Conservation (phyloP, 2,113 vertebrate species). For the Phyllostomus discolor region DNA sequence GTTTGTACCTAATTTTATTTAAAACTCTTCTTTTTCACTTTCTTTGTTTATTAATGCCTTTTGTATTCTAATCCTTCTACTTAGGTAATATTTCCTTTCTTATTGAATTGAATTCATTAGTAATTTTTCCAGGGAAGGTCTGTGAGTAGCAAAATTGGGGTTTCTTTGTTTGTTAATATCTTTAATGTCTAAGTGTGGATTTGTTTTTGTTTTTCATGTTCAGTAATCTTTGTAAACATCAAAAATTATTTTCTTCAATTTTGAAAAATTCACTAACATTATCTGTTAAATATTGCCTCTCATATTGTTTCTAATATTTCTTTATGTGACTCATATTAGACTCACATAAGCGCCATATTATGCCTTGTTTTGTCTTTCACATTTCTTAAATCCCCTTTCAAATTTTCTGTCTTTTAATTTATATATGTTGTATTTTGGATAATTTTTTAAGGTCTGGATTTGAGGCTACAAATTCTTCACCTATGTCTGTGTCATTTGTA, state of each 20-base stretch:
- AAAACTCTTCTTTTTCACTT: not conserved
- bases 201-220: not conserved
- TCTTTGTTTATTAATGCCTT: not conserved
- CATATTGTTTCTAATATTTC: not conserved
- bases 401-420: not conserved
- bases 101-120: not conserved
- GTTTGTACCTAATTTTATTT: not conserved
- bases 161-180: not conserved
- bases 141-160: not conserved
- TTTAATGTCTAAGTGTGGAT: not conserved
- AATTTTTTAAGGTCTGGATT: not conserved
- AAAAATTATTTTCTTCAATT: not conserved
- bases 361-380: not conserved
- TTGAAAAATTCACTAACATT: not conserved
- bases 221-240: not conserved
- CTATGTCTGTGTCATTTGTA: not conserved
- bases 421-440: not conserved
- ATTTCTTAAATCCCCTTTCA: not conserved
- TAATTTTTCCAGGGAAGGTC: not conserved
- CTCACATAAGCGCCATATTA: not conserved
- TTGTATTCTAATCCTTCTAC: not conserved
- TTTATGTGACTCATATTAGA: not conserved
- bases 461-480: not conserved
- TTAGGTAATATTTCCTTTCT: not conserved
- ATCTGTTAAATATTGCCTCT: not conserved